Conservation (phyloP, 2,113 vertebrate genomes). For the Larimichthys polyactis region DNA sequence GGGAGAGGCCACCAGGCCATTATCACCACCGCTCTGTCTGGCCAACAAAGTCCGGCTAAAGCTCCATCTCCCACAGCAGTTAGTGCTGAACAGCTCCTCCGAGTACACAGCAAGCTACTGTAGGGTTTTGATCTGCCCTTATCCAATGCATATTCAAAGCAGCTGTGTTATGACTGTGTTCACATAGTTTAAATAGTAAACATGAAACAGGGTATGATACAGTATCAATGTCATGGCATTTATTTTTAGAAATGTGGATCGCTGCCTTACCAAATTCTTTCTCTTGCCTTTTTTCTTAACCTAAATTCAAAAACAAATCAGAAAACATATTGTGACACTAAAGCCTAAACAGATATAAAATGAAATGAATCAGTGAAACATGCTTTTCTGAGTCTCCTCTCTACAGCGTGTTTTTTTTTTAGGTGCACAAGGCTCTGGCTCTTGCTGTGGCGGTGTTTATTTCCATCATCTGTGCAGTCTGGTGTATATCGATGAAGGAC, state of each 20-base stretch:
- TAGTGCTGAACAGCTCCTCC: constrained; percentile 46
- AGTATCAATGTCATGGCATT: neutral
- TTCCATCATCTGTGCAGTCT: constrained; percentile 27
- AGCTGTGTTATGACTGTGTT: constrained; percentile 21
- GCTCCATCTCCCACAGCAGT: constrained; percentile 48
- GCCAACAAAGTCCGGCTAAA: constrained; percentile 60
- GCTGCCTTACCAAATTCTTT: neutral
- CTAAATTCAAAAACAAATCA: neutral
- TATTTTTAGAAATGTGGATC: constrained; percentile 15
- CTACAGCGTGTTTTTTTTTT: neutral
- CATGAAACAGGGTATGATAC: neutral
- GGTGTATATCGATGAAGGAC: constrained; percentile 34
- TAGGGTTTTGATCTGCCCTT: constrained; percentile 10
- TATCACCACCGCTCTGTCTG: constrained; percentile 63
- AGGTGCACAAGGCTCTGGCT: neutral
- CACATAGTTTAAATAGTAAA: constrained; percentile 8
- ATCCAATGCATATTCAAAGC: constrained; percentile 21
- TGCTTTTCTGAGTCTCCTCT: constrained; percentile 1
- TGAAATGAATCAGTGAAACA: neutral
- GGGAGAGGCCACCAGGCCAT: constrained; percentile 73
- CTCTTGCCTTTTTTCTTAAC: neutral
- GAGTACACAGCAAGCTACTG: constrained; percentile 40
- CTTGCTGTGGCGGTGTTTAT: constrained; percentile 1
- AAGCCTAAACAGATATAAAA: neutral
- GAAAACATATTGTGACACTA: neutral